Conservation (phyloP, 2,888 invertebrate species). For the Spilosoma lubricipeda region DNA sequence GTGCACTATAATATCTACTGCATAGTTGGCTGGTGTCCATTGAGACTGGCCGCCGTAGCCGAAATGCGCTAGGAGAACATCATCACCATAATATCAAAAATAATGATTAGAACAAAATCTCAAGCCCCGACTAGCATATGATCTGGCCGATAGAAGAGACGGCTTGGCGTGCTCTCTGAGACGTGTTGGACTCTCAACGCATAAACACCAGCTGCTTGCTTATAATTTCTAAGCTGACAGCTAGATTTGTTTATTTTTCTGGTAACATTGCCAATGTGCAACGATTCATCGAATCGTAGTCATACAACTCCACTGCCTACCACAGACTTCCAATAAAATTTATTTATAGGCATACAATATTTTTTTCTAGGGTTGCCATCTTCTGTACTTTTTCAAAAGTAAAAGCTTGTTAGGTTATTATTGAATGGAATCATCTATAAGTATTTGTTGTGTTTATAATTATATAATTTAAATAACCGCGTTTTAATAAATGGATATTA, state of each 20-base stretch:
- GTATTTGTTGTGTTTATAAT: no score
- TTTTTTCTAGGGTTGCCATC: background rate
- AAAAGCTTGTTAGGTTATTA: background rate
- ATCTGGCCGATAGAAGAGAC: background rate
- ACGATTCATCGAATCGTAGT: conserved; percentile 4
- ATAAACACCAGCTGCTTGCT: background rate
- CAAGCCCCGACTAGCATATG: background rate
- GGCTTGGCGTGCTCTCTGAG: conserved; percentile 10
- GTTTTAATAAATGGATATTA: no score
- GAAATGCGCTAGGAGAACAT: no score
- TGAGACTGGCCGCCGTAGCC: no score
- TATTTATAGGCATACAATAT: background rate
- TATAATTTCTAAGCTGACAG: background rate
- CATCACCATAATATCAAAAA: no score
- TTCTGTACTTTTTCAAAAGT: background rate
- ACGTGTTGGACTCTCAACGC: background rate
- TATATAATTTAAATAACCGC: no score
- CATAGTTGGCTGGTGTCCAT: no score
- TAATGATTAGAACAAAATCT: background rate
- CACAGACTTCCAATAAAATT: background rate
- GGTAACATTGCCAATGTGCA: conserved; percentile 9
- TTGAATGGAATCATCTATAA: no score
- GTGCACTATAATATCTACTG: no score
- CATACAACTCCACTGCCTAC: background rate
- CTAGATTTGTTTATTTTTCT: conserved; percentile 1